These are phyloP conservation scores for Saccostrea echinata DNA, from an alignment of 1,140 invertebrate species.

Conservation along the genomic window DNA sequence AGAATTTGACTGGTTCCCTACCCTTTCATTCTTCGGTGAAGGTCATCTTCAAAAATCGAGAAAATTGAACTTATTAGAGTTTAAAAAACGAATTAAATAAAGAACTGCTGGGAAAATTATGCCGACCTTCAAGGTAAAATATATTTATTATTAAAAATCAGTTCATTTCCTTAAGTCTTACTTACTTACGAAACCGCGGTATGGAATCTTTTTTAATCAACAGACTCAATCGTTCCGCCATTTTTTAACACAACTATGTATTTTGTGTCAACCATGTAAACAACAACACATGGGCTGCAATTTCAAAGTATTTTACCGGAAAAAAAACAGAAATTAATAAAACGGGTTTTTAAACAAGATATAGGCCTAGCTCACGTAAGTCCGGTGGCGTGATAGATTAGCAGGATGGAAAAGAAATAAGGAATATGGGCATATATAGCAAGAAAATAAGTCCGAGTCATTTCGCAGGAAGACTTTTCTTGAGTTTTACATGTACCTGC, in stretches of 20 bases:
- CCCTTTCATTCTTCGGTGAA: background rate
- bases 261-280: slow-evolving; percentile 44
- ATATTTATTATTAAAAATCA: background rate
- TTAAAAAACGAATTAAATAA: slow-evolving; percentile 4
- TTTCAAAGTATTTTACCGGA: no score
- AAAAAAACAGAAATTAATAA: background rate
- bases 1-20: background rate
- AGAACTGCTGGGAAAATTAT: background rate
- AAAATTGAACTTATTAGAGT: background rate
- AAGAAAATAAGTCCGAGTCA: no score
- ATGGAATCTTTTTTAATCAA: background rate
- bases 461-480: no score
- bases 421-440: no score
- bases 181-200: background rate
- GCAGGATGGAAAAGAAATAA: no score
- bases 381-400: no score
- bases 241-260: slow-evolving; percentile 11
- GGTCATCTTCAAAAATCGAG: background rate
- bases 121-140: background rate
- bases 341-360: no score
- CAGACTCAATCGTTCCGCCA: slow-evolving; percentile 38
- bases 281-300: background rate
- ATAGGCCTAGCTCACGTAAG: no score
- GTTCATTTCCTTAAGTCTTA: background rate
- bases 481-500: no score